A percentile compares a stretch with the other conserved stretches of the same genome.
phyloP scores from a whole-genome alignment of 2,113 vertebrate genomes.

The Phrynosoma platyrhinos region DNA sequence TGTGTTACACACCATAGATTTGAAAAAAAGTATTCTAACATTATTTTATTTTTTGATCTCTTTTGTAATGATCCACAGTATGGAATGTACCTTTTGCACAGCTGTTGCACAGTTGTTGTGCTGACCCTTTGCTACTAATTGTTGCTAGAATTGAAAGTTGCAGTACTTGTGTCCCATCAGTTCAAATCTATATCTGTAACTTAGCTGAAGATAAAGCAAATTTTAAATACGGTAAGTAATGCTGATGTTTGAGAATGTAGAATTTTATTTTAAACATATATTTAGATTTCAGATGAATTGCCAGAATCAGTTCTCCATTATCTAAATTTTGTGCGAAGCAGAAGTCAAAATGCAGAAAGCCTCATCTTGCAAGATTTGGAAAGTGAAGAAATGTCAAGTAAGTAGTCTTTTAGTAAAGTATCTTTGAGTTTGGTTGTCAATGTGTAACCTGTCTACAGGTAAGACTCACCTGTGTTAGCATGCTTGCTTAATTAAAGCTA shows the following conservation, averaged over 20 bases:
- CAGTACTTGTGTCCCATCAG: neutral
- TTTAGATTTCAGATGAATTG: slow-evolving; percentile 77
- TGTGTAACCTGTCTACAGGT: neutral
- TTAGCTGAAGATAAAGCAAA: neutral
- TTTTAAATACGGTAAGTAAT: neutral
- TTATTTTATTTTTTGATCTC: neutral
- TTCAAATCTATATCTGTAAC: neutral
- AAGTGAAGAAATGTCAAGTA: slow-evolving; percentile 74
- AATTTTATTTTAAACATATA: neutral
- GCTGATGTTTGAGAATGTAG: neutral
- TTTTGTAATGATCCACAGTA: too few species aligned
- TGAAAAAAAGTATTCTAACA: neutral
- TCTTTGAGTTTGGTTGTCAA: neutral
- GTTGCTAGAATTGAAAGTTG: neutral
- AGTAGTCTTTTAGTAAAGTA: slow-evolving; percentile 33
- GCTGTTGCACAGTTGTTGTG: neutral
- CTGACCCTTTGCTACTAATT: neutral
- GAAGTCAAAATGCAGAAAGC: slow-evolving; percentile 80
- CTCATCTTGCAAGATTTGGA: slow-evolving; percentile 81
- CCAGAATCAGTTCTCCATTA: slow-evolving; percentile 85
- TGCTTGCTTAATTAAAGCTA: neutral
- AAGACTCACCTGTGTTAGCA: neutral
- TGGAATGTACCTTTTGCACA: neutral
- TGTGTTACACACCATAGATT: neutral
- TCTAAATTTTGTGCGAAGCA: slow-evolving; percentile 80